These are phyloP conservation scores for Pristionchus exspectatus DNA, from an alignment of 2,888 invertebrate species.

Conservation along the genomic window DNA sequence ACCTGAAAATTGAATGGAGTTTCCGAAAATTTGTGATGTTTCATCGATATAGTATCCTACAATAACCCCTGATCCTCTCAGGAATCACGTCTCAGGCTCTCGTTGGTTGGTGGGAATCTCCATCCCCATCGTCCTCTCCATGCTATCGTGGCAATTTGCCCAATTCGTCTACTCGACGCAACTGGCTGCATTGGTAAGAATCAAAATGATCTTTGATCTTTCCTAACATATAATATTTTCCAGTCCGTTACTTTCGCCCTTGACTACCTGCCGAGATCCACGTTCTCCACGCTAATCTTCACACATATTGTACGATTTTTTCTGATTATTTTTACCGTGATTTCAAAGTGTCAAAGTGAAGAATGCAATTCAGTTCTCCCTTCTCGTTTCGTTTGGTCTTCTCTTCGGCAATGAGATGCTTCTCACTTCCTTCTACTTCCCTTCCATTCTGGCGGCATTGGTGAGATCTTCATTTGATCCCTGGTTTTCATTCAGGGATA, in stretches of 20 bases:
- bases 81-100: constrained; percentile 65
- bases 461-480: constrained; percentile 60
- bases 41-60: background rate
- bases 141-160: constrained; percentile 84
- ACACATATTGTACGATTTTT: constrained; percentile 81
- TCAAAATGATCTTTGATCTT: constrained; percentile 80
- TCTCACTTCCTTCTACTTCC: constrained; percentile 82
- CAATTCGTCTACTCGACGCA: constrained; percentile 90
- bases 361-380: constrained; percentile 79
- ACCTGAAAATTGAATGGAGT: too few relatives aligned
- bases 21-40: too few relatives aligned
- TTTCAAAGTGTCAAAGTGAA: background rate
- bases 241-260: constrained; percentile 79
- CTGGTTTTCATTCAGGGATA: background rate
- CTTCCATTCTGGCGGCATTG: constrained; percentile 79
- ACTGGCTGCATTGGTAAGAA: constrained; percentile 85
- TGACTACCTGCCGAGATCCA: constrained; percentile 79
- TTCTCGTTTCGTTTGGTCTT: constrained; percentile 80
- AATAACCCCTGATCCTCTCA: constrained; percentile 56
- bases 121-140: constrained; percentile 78
- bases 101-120: constrained; percentile 71
- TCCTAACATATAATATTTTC: background rate
- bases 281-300: constrained; percentile 79
- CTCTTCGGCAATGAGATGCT: constrained; percentile 84
- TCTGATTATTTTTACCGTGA: background rate